phyloP scores from a whole-genome alignment of 1,140 invertebrate species.

The Sipha flava region DNA sequence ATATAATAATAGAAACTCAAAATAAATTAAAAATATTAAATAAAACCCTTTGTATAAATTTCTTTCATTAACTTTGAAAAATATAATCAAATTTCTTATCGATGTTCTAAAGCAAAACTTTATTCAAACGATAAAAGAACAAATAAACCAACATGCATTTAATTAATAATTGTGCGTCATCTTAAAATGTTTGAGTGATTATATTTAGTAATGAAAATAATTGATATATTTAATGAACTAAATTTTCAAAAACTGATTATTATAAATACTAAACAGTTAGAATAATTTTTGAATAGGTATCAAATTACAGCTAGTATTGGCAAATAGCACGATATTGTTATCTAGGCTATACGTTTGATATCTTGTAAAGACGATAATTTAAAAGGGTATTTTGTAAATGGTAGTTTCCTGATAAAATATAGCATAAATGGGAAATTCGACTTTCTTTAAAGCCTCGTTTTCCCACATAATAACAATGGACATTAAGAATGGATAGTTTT shows the following conservation, averaged over 20 bases:
- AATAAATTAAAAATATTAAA: too few species aligned
- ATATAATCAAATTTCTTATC: too few species aligned
- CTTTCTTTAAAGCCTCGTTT: not conserved
- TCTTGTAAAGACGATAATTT: conserved; percentile 2
- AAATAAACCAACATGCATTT: too few species aligned
- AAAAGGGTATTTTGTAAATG: not conserved
- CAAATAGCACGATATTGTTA: not conserved
- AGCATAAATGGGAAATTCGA: not conserved
- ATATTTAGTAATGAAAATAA: too few species aligned
- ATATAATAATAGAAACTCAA: too few species aligned
- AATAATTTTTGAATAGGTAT: not conserved
- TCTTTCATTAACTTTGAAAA: too few species aligned
- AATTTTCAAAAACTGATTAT: not conserved
- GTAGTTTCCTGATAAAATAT: not conserved
- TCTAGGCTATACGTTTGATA: not conserved
- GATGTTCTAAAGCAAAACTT: too few species aligned
- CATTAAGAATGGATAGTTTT: not conserved
- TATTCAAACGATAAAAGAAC: too few species aligned
- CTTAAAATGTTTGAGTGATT: too few species aligned
- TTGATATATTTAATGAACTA: too few species aligned
- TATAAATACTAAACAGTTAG: not conserved
- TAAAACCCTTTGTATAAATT: too few species aligned
- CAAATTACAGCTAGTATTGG: not conserved
- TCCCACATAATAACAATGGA: not conserved
- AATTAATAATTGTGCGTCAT: too few species aligned